Evolutionary conservation across 2,113 vertebrate genomes (phyloP), one percentile per base, ranked within the genome.

Genomic region (Malurus cyaneus): DNA sequence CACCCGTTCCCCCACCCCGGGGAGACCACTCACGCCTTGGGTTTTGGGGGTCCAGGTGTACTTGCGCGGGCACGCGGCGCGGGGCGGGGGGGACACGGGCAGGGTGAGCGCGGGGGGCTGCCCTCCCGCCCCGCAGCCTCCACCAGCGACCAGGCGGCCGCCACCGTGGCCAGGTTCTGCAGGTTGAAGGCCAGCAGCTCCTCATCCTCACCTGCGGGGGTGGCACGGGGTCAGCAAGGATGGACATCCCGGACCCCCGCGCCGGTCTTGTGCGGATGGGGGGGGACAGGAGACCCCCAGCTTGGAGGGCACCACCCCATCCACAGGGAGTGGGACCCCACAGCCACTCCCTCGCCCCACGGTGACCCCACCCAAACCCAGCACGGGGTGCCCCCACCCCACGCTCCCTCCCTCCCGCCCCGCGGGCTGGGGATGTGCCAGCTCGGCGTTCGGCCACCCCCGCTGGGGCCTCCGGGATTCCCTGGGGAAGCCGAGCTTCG

Each of bases 31-130:
- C 97, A 99, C 99, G 99, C 98, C 93, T 99, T 99, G 91, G 91
- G 98, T 97, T 76, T 99, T 99, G 59, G 99, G 99, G 10, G 98
- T 98, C 99, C 99, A 99, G 95, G 97, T 98, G 97, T 98, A 99
- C 95, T 99, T 99, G 86, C 99, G 3, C 98, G 98, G 56, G 99
- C 98, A 65, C 98, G 98, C n/a, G 88, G 98, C 96, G 5, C 98
- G 98, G 46, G 98, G 98, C 0, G 94, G 97, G n/a, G 96, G 96
- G 6, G 97, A 86, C 60, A 92, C 39, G 21, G 60, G 92, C 34
- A 96, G 74, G 42, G 96, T 28, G 56, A 80, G 93, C 4, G 95
- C 0, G 96, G 96, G 19, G 98, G 95, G 86, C 92, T 98, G 91
- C 98, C 93, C 87, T 99, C 98, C 88, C 98, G 94, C 69, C 94